phyloP scores from a whole-genome alignment of 2,797 vertebrate species.

The Adrianichthys oophorus region DNA sequence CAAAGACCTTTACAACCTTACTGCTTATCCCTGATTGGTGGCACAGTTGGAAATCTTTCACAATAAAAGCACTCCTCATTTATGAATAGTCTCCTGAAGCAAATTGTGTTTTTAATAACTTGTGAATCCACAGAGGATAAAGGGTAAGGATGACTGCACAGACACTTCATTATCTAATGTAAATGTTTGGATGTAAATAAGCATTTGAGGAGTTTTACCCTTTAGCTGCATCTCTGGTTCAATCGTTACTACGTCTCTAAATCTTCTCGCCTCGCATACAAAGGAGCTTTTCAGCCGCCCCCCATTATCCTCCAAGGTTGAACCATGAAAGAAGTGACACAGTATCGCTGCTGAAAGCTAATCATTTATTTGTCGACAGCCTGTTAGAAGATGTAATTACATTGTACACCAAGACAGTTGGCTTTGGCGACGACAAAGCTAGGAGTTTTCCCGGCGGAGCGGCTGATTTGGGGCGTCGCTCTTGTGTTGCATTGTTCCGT shows the following conservation, averaged over 20 bases:
- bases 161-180: too few relatives aligned
- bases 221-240: conserved; percentile 1
- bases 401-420: conserved; percentile 8
- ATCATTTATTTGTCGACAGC: conserved; percentile 32
- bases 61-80: too few relatives aligned
- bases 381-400: conserved; percentile 28
- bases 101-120: too few relatives aligned
- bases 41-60: too few relatives aligned
- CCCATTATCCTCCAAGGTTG: conserved; percentile 23
- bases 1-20: too few relatives aligned
- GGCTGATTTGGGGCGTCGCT: conserved; percentile 8
- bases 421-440: conserved; percentile 19
- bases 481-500: conserved; percentile 9
- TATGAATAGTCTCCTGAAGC: too few relatives aligned
- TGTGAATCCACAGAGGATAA: too few relatives aligned
- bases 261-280: conserved; percentile 21
- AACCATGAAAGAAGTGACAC: conserved; percentile 12
- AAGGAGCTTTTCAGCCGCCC: conserved; percentile 19
- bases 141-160: too few relatives aligned
- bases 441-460: conserved; percentile 6
- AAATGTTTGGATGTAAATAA: too few relatives aligned
- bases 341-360: conserved; percentile 11
- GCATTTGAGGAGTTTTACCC: too few relatives aligned
- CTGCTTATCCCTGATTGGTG: too few relatives aligned
- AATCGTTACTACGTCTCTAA: conserved; percentile 1